Conservation (phyloP, 2,888 invertebrate genomes). For the Chloroclystis v-ata region DNA sequence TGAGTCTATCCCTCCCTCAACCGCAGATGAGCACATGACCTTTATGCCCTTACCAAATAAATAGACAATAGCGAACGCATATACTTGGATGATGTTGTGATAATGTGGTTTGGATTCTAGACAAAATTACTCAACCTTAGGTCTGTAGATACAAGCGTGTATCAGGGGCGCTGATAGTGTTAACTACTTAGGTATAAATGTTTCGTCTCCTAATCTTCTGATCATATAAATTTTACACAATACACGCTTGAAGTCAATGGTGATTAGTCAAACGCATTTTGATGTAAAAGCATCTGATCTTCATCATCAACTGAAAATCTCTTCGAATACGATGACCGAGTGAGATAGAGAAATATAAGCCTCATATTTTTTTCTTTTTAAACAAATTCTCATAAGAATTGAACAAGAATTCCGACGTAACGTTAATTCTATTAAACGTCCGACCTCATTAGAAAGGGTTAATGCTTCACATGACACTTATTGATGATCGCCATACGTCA, state of each 20-base stretch:
- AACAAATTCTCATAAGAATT: neutral
- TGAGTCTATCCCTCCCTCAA: slow-evolving; percentile 12
- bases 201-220: too few species aligned
- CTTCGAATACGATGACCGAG: too few species aligned
- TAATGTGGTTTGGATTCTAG: neutral
- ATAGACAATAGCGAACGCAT: slow-evolving; percentile 35
- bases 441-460: slow-evolving; percentile 68
- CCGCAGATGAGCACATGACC: slow-evolving; percentile 44
- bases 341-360: too few species aligned
- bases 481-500: slow-evolving; percentile 67
- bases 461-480: slow-evolving; percentile 58
- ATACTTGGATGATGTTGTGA: slow-evolving; percentile 11
- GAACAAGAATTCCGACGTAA: slow-evolving; percentile 26
- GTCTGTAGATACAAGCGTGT: too few species aligned
- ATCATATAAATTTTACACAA: too few species aligned
- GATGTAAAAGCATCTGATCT: too few species aligned
- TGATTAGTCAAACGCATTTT: too few species aligned
- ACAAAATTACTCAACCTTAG: too few species aligned
- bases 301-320: too few species aligned
- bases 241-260: too few species aligned
- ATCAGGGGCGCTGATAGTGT: too few species aligned
- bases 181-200: too few species aligned
- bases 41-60: slow-evolving; percentile 29
- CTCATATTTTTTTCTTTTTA: neutral
- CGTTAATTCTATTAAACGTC: slow-evolving; percentile 67